These are phyloP conservation scores for Lophochroa leadbeateri DNA, from an alignment of 2,113 vertebrate genomes.

Conservation along the genomic window DNA sequence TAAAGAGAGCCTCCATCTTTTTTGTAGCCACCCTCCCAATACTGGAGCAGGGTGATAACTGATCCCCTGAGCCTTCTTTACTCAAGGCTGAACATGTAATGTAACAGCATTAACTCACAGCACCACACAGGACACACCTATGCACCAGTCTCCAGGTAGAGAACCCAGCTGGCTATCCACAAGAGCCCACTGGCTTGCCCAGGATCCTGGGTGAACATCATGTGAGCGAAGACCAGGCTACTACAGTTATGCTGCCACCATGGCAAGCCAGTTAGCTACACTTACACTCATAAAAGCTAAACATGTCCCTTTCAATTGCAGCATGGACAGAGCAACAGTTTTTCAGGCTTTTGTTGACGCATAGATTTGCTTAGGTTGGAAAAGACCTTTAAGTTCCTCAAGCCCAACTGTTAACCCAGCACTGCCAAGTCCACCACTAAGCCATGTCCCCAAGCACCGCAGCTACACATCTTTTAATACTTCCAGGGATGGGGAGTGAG, in stretches of 20 bases:
- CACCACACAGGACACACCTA: neutral
- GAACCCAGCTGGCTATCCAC: neutral
- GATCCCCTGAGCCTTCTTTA: neutral
- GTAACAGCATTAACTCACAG: neutral
- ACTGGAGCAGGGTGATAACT: neutral
- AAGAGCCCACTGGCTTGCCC: too few relatives aligned
- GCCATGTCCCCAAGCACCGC: neutral
- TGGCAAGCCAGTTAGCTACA: rapidly evolving
- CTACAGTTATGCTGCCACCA: neutral
- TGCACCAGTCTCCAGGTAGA: neutral
- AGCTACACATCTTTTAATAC: neutral
- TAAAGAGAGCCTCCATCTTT: neutral
- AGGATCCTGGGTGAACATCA: neutral
- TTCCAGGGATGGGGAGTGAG: neutral
- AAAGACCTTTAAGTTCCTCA: neutral
- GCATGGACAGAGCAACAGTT: rapidly evolving
- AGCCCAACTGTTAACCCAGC: neutral
- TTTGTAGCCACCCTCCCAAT: neutral
- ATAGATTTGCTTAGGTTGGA: neutral
- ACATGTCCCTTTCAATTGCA: rapidly evolving
- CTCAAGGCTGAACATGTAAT: neutral
- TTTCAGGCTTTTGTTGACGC: neutral
- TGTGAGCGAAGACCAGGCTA: neutral
- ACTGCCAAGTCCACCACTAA: neutral
- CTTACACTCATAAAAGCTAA: rapidly evolving